These are phyloP conservation scores for Drosophila seclusa DNA, from an alignment of 2,888 invertebrate genomes.

Conservation along the genomic window DNA sequence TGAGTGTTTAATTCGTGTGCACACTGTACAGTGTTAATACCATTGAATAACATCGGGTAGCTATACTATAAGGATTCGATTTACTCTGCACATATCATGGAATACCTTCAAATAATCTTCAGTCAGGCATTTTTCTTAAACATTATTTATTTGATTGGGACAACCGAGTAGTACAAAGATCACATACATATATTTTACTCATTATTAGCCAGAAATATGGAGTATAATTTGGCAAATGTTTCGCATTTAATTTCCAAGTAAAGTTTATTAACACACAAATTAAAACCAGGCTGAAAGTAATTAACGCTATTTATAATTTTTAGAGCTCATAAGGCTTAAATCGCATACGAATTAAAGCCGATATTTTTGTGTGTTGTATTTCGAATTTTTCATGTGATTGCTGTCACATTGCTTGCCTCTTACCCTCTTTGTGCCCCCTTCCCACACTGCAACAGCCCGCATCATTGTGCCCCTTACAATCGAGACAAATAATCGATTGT, in stretches of 20 bases:
- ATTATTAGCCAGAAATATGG: neutral
- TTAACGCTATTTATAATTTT: neutral
- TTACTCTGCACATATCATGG: neutral
- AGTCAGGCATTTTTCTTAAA: neutral
- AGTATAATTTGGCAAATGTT: neutral
- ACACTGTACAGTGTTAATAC: neutral
- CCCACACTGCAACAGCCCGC: slow-evolving; percentile 39
- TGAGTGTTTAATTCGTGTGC: neutral
- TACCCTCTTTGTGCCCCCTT: neutral
- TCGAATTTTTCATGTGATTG: neutral
- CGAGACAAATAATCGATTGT: slow-evolving; percentile 56
- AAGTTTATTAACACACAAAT: neutral
- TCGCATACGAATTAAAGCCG: neutral
- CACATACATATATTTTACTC: neutral
- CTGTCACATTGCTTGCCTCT: neutral
- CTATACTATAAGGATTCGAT: neutral
- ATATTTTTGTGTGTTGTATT: neutral
- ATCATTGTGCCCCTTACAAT: slow-evolving; percentile 45
- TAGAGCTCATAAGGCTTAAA: neutral
- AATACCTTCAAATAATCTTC: neutral
- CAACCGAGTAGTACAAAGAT: neutral
- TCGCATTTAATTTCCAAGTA: neutral
- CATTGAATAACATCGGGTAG: neutral
- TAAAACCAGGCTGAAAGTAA: neutral
- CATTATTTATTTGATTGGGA: neutral